Percentiles rank a stretch among this genome's conserved stretches.
Evolutionary conservation across 2,113 vertebrate genomes (phyloP).

Genomic region (Rhipidura dahli): DNA sequence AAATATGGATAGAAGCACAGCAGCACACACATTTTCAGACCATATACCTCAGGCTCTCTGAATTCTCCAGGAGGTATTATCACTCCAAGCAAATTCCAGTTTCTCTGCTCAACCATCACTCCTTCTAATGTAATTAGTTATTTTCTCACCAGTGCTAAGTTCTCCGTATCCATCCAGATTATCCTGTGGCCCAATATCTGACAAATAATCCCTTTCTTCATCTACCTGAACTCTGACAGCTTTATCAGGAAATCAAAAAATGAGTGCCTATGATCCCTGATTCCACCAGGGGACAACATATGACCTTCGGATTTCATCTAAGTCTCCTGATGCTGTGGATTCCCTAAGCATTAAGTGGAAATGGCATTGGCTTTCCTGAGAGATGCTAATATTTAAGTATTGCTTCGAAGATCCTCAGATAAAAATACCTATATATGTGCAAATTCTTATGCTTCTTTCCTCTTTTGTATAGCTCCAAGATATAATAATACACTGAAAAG

Average conservation of each 20-base stretch:
- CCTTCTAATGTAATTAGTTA: background rate
- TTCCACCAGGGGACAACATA: background rate
- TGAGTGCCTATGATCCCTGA: background rate
- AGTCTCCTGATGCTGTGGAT: background rate
- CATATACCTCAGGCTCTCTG: background rate
- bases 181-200: background rate
- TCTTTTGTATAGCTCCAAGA: background rate
- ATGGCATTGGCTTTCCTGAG: background rate
- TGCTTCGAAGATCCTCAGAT: background rate
- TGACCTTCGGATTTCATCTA: constrained; percentile 1
- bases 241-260: background rate
- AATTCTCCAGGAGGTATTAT: background rate
- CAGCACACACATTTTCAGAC: background rate
- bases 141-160: background rate
- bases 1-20: background rate
- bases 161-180: background rate
- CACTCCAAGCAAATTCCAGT: background rate
- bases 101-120: background rate
- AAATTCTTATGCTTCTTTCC: constrained; percentile 4
- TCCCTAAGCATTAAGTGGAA: background rate
- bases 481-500: background rate
- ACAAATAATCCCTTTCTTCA: background rate
- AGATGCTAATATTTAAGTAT: constrained; percentile 16
- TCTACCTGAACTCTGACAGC: background rate
- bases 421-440: constrained; percentile 18